A percentile compares a stretch with the other conserved stretches of the same genome.
Evolutionary conservation across 2,888 invertebrate genomes (phyloP).

Genomic region (Polydesmus complanatus): DNA sequence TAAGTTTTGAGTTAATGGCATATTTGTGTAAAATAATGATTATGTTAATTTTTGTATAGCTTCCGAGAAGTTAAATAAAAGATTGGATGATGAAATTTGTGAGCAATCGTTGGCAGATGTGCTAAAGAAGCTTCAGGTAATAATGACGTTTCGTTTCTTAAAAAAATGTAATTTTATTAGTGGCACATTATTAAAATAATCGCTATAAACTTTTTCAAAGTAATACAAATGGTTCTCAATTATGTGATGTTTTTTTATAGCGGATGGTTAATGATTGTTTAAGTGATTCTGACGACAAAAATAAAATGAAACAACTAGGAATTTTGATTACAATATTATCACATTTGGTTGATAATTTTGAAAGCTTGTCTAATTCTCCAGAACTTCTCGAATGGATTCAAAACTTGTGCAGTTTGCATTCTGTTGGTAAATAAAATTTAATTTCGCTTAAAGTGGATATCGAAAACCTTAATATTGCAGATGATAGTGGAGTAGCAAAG

Average conservation of each 20-base stretch:
- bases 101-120: no score
- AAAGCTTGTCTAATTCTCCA: background rate
- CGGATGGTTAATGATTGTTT: background rate
- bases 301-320: background rate
- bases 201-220: no score
- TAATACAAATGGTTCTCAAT: no score
- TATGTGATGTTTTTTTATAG: background rate
- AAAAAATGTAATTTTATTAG: background rate
- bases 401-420: background rate
- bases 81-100: no score
- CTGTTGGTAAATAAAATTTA: background rate
- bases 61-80: no score
- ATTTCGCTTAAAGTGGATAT: no score
- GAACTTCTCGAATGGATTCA: background rate
- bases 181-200: no score
- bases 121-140: background rate
- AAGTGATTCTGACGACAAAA: background rate
- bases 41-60: no score
- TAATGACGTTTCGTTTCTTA: background rate
- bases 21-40: no score
- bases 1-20: background rate
- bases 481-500: no score
- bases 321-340: background rate
- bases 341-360: background rate
- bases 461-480: no score